Evolutionary conservation across 2,888 invertebrate species (phyloP), one percentile per base, ranked within the genome.

Genomic region (Drosophila mulleri): DNA sequence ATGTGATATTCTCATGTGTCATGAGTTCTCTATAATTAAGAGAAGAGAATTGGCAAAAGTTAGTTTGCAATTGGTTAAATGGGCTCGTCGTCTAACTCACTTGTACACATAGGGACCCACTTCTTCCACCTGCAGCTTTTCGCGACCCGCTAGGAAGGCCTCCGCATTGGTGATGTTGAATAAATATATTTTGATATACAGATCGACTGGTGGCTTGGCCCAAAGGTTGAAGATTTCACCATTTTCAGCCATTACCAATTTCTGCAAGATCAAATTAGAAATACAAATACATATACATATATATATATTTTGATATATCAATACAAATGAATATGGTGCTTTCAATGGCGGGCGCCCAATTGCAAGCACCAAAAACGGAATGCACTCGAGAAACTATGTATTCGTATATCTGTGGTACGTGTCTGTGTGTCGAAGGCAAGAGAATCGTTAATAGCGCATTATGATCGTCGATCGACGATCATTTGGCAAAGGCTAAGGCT

Each of bases 91-190:
- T 41, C 2, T 0, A 8, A 93, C 94, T 94, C 93, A 98, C 98
- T 95, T 96, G 93, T 98, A 98, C 0, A 97, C 96, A 91, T 97
- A 98, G 0, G 98, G 98, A 0, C 98, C 98, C 12, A 97, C 94
- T 94, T 98, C 95, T 79, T 96, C 93, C 3, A 98, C 94, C 59
- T 94, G 94, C 26, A 98, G 92, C 88, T 96, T 96, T 42, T 94
- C 94, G 6, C 95, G 95, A 0, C 97, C 97, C 1, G 94, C 94
- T 91, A 97, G 93, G 91, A 95, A 97, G 6, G 95, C 96, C 6
- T 96, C 96, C 14, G 95, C 94, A 88, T 98, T 98, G 11, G 98
- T 98, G 3, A 97, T 94, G 90, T 98, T 98, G 93, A 97, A 98
- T 2, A 98, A 94, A 89, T 95, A 97, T 0, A 98, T 95, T 86